Evolutionary conservation across 2,113 vertebrate species (phyloP), one percentile per base, ranked within the genome.

Genomic region (Tychaedon coryphoeus): DNA sequence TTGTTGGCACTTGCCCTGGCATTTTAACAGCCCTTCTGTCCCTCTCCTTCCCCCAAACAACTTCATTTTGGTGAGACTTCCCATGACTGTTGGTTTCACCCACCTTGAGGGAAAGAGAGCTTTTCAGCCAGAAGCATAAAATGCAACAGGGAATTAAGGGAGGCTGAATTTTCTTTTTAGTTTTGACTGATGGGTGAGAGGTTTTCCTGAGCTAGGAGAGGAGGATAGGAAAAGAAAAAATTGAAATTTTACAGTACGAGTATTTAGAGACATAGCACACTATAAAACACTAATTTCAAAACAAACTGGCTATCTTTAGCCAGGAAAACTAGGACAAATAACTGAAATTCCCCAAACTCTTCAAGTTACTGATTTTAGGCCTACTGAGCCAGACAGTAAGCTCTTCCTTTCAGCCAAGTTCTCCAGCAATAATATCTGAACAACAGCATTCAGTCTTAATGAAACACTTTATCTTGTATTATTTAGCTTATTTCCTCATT

Each of bases 401-500:
- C 14, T 76, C 26, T 77, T 88, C 11, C 45, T 47, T 94, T 93
- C 31, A 38, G 22, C 13, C 8, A 54, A 38, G 7, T 43, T 60
- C 24, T 89, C 8, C 43, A 92, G 15, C 48, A 95, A 75, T 34
- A 77, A 40, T 47, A 57, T 40, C 53, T 89, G 51, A 93, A 86
- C 73, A 86, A 81, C 18, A 88, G 2, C 8, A 86, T 72, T 83
- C 5, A 54, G 80, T 90, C n/a, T 76, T 90, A 95, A 82, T 90
- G 51, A 88, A 95, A 76, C 43, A 47, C 28, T 92, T 56, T 34
- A 51, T 71, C 47, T 73, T 62, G 28, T 70, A 20, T 47, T 81
- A 28, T 80, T 29, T 29, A 80, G 57, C 33, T 89, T 65, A 13
- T 90, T 96, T 91, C 36, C 51, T 93, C 76, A 82, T 94, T 95